These are phyloP conservation scores for Conus canariensis DNA, from an alignment of 2,888 invertebrate species.

Conservation along the genomic window DNA sequence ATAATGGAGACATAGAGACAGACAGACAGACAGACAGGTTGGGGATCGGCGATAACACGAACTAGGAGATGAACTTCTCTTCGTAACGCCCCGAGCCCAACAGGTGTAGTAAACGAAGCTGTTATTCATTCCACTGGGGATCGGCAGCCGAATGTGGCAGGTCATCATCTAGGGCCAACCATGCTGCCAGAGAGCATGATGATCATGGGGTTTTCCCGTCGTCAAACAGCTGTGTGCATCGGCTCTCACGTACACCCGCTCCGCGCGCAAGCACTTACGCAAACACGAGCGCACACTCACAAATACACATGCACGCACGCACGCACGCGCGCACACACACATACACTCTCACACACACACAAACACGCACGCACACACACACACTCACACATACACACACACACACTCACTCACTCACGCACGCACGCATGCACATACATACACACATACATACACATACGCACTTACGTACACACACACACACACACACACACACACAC, in stretches of 20 bases:
- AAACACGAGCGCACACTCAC: not conserved
- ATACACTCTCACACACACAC: not conserved
- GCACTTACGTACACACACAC: not conserved
- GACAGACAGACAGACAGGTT: conserved; percentile 19
- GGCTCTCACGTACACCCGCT: not conserved
- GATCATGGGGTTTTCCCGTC: too few relatives aligned
- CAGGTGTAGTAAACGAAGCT: not conserved
- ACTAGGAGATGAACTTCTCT: too few relatives aligned
- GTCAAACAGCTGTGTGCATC: not conserved
- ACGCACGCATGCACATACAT: not conserved
- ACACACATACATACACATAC: not conserved
- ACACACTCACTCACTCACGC: not conserved
- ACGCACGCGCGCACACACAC: not conserved
- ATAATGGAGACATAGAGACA: not conserved
- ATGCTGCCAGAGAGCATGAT: too few relatives aligned
- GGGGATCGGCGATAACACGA: not conserved
- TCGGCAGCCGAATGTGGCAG: too few relatives aligned
- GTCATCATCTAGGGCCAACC: too few relatives aligned
- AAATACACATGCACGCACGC: not conserved
- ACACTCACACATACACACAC: not conserved
- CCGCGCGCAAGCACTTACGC: not conserved
- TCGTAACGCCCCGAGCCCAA: too few relatives aligned
- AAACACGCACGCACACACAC: not conserved
- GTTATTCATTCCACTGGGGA: not conserved
- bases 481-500: not conserved